Evolutionary conservation across 2,797 vertebrate genomes (phyloP).

Genomic region (Chiloscyllium punctatum): DNA sequence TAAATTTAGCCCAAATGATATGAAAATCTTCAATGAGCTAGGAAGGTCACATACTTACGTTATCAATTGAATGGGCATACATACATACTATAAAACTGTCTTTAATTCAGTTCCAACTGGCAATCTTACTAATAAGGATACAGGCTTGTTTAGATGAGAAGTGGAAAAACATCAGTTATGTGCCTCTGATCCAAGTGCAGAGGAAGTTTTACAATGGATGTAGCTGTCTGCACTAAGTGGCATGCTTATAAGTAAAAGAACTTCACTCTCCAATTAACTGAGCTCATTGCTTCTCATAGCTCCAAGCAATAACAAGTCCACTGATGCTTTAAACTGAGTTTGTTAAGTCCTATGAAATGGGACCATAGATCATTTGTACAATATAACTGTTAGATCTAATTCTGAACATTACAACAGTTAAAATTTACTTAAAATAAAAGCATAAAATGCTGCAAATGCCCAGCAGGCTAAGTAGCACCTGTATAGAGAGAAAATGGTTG

Average conservation of each 20-base stretch:
- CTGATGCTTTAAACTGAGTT: background rate
- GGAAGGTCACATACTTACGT: background rate
- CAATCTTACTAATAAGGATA: background rate
- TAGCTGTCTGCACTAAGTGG: background rate
- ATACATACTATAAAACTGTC: background rate
- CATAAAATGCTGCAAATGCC: no score
- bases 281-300: background rate
- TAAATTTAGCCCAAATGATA: background rate
- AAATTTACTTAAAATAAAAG: no score
- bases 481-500: no score
- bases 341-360: no score
- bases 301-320: background rate
- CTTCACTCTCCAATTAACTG: background rate
- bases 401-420: background rate
- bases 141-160: background rate
- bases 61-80: background rate
- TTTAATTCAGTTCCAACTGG: background rate
- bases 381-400: background rate
- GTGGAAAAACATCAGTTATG: background rate
- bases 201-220: background rate
- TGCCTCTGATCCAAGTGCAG: background rate
- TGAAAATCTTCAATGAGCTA: background rate
- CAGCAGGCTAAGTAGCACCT: no score
- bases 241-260: background rate
- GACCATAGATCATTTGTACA: background rate